Evolutionary conservation across 2,797 vertebrate species (phyloP).

Genomic region (Cottoperca gobio): DNA sequence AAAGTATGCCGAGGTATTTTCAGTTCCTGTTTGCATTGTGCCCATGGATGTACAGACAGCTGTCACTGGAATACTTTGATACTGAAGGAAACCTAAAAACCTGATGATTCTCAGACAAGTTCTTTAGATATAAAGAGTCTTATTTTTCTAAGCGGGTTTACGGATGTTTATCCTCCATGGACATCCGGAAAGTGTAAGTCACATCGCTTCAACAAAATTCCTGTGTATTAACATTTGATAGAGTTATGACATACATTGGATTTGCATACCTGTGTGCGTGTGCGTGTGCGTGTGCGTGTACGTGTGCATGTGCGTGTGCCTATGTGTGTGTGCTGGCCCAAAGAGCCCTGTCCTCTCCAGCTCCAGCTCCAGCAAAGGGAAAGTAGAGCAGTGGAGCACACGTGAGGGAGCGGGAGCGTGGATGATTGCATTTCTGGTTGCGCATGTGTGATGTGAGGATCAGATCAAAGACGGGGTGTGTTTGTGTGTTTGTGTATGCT

Average conservation of each 20-base stretch:
- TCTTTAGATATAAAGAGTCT: no score
- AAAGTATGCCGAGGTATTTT: background rate
- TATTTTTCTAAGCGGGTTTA: no score
- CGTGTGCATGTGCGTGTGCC: constrained; percentile 4
- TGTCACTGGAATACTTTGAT: no score
- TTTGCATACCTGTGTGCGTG: constrained; percentile 2
- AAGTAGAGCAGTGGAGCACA: constrained; percentile 83
- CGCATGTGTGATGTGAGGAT: constrained; percentile 61
- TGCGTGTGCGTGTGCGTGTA: constrained; percentile 4
- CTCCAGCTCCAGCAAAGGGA: constrained; percentile 53
- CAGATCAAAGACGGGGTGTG: constrained; percentile 58
- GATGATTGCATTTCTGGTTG: constrained; percentile 59
- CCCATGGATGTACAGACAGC: no score
- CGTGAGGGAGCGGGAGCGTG: constrained; percentile 70
- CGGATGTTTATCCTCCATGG: no score
- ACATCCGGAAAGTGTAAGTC: no score
- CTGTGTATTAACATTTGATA: no score
- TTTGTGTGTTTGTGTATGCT: constrained; percentile 24
- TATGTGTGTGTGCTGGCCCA: constrained; percentile 27
- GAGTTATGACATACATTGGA: no score
- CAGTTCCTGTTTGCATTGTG: no score
- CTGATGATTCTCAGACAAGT: no score
- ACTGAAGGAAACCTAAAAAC: no score
- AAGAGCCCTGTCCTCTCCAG: constrained; percentile 53
- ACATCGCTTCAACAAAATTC: no score